Evolutionary conservation across 2,888 invertebrate genomes (phyloP), one percentile per base, ranked within the genome.

Genomic region (Frankliniella fusca): DNA sequence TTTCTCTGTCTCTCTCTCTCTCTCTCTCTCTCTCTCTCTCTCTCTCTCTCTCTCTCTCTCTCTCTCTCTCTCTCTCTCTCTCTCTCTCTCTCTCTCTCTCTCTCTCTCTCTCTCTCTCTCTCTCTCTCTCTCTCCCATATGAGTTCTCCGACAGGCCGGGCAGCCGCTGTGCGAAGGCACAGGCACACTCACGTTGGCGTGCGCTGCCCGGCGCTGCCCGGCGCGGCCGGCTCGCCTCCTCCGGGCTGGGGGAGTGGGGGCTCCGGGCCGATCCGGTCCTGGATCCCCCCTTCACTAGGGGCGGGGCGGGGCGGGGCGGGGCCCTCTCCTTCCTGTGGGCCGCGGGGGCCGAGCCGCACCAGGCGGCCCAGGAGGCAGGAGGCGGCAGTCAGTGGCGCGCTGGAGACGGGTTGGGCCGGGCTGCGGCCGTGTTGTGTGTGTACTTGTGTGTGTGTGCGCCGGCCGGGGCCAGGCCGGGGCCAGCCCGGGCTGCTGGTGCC

Each of bases 61-160:
- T 61, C 61, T 61, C 61, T 61, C 61, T 61, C 61, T 61, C 61
- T 61, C 61, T 61, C 61, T 15, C 61, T 61, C 61, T 61, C 61
- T 61, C 61, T 61, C 61, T 61, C 61, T 61, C 61, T 61, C 61
- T 61, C 61, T 61, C 61, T 15, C 61, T 61, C 61, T 54, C 54
- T 54, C 54, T 54, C 54, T 54, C 54, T 7, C 54, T 54, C 54
- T 54, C 54, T 54, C 8, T 54, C 54, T 54, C 54, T 7, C 54
- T 54, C 54, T 54, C 54, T 54, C 54, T 54, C 54, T 2, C 3
- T 7, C 8, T 2, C 54, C 18, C 50, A n/a, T n/a, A 38, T 38
- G 38, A 38, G 38, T 38, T 54, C 54, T 54, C 54, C 38, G 5
- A 5, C 38, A 38, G 38, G 38, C 38, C 38, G 38, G 38, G 3